Base-by-base conservation (phyloP, 2,888 invertebrate species). In the Halocaridina rubra region DNA sequence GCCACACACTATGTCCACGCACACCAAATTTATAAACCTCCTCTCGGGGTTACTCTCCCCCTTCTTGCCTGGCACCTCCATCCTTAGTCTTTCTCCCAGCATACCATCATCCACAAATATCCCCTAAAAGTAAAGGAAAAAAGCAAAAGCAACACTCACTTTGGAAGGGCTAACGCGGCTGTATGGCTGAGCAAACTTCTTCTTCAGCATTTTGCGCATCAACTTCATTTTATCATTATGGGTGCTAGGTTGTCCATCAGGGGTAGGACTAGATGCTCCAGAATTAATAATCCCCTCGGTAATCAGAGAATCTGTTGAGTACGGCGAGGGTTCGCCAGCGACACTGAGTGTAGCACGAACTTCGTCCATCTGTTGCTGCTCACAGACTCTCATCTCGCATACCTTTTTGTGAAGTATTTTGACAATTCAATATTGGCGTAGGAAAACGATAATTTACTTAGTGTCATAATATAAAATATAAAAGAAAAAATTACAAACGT, bases 301-400 rank as follows among this genome's bases (percentile, higher is more conserved):
- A 57, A 81, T 72, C 8, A 81, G 75, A 16, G 84, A 86, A 30
- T 86, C 86, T 0, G 86, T 84, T 10, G 86, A 86, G 67, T 85
- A 87, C 0, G 84, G 87, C 2, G 85, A 85, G 29, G 87, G 81
- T 30, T 87, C 85, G 30, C 80, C 82, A 0, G 80, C 85, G 5
- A 79, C 81, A 53, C 72, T 87, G 16, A 82, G 82, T 69, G 85
- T 72, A 16, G 85, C 79, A n/a, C 85, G 80, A 22, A 87, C 84
- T 59, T 87, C 87, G 57, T 87, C 87, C 81, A 87, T 87, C 64
- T 87, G 85, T 33, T 79, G 78, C 19, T 82, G 80, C 61, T 87
- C 87, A 53, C 85, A 87, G 16, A 87, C 79, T 5, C 84, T 76
- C 87, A 87, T 87, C 61, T 87, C 87, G 69, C 87, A 87, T 16